These are phyloP conservation scores for Chroicocephalus ridibundus DNA, from an alignment of 2,113 vertebrate genomes.

Conservation along the genomic window DNA sequence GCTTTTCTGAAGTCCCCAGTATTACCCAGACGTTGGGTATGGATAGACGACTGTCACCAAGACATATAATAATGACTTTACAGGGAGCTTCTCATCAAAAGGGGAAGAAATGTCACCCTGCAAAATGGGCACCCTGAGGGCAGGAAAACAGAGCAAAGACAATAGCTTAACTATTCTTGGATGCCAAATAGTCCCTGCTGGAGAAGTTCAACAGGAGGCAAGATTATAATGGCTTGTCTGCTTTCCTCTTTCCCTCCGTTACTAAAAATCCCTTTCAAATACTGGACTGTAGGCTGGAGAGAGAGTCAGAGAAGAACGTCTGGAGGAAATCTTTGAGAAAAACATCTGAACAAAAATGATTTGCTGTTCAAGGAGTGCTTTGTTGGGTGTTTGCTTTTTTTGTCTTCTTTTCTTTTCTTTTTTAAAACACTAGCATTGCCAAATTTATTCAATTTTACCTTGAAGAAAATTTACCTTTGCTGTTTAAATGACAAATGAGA, in stretches of 20 bases:
- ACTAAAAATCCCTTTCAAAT: background rate
- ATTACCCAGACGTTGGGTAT: background rate
- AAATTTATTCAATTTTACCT: background rate
- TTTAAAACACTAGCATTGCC: background rate
- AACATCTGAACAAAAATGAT: background rate
- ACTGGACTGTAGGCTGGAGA: background rate
- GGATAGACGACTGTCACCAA: background rate
- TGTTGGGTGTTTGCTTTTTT: background rate
- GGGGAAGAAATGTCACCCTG: background rate
- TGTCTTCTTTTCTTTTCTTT: background rate
- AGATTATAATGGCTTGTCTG: background rate
- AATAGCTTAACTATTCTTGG: background rate
- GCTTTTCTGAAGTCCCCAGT: background rate
- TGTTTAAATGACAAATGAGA: background rate
- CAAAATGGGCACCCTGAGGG: background rate
- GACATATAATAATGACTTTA: background rate
- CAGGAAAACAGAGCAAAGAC: background rate
- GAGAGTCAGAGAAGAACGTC: background rate
- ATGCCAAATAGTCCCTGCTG: background rate
- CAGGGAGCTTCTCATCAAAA: background rate
- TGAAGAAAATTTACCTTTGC: background rate
- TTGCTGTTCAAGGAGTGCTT: background rate
- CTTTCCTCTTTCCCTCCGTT: background rate
- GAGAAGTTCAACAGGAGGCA: background rate
- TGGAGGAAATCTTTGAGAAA: background rate